Conservation (phyloP, 2,888 invertebrate genomes). For the Suillia variegata region DNA sequence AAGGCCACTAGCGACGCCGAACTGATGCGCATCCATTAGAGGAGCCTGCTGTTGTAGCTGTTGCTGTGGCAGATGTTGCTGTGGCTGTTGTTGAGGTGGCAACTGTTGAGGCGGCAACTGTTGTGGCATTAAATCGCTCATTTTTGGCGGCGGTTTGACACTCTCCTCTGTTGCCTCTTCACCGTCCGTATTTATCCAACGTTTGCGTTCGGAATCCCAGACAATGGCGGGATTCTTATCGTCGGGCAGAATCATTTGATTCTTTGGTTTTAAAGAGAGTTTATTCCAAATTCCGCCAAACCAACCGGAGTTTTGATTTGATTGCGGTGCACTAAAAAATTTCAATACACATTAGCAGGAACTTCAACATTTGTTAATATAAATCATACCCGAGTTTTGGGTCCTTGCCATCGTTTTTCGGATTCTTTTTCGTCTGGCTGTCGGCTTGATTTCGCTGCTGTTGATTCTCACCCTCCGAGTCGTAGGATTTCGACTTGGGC, state of each 20-base stretch:
- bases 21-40: conserved; percentile 10
- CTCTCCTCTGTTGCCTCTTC: conserved; percentile 63
- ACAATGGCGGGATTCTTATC: conserved; percentile 93
- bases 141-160: conserved; percentile 74
- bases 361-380: too few species aligned
- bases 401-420: conserved; percentile 27
- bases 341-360: too few species aligned
- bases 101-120: not conserved
- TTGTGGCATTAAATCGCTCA: conserved; percentile 63
- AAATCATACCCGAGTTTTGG: too few species aligned
- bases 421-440: conserved; percentile 23
- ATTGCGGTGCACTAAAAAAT: conserved; percentile 38
- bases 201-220: conserved; percentile 86
- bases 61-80: conserved; percentile 23
- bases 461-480: conserved; percentile 44
- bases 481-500: conserved; percentile 63
- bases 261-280: conserved; percentile 80
- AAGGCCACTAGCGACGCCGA: not conserved
- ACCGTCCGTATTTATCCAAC: conserved; percentile 81
- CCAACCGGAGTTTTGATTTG: conserved; percentile 68
- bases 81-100: conserved; percentile 9
- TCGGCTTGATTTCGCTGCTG: conserved; percentile 17
- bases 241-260: conserved; percentile 95
- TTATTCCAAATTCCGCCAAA: conserved; percentile 87
- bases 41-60: conserved; percentile 27